These are phyloP conservation scores for Protobothrops flavoviridis DNA, from an alignment of 2,113 vertebrate species.

Conservation along the genomic window DNA sequence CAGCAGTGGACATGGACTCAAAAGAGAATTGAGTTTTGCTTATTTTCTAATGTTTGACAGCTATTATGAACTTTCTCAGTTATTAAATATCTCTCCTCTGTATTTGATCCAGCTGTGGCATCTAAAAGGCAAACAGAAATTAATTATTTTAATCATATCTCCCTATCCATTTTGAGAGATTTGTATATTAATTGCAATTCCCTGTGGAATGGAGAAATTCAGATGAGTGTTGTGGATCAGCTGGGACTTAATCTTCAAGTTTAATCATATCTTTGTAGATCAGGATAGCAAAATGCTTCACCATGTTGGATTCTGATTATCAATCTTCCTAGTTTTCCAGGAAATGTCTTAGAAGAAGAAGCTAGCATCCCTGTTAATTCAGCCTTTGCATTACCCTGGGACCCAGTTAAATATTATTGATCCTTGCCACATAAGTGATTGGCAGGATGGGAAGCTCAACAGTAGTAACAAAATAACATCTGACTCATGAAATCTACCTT, in stretches of 20 bases:
- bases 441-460: neutral
- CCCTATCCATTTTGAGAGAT: neutral
- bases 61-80: neutral
- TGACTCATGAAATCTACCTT: neutral
- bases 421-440: neutral
- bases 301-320: neutral
- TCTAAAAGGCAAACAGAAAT: neutral
- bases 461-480: neutral
- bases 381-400: neutral
- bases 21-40: neutral
- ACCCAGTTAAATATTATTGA: neutral
- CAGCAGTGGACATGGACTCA: neutral
- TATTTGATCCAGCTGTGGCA: neutral
- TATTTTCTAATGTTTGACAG: neutral
- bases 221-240: neutral
- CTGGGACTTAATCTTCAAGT: neutral
- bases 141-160: neutral
- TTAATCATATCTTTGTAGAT: neutral
- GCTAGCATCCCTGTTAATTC: neutral
- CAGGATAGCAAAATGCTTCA: neutral
- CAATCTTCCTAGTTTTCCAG: neutral
- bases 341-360: neutral
- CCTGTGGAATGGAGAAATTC: neutral
- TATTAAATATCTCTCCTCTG: neutral
- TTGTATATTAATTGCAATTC: constrained; percentile 2